phyloP scores from a whole-genome alignment of 2,888 invertebrate genomes.

The Sthenelais limicola region DNA sequence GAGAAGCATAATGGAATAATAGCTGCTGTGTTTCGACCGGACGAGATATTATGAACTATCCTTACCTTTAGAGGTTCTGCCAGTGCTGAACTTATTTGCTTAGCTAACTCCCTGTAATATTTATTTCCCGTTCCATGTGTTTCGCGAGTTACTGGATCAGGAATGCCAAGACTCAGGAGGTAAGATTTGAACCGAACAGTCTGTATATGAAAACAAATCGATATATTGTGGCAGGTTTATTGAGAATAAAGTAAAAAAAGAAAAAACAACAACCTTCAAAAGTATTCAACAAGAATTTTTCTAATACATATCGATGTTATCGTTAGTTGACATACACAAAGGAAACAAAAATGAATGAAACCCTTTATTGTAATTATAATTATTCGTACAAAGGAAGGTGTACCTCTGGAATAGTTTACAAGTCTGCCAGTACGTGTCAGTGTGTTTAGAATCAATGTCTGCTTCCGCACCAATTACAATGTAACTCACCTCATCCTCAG shows the following conservation, averaged over 20 bases:
- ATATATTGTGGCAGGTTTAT: not conserved
- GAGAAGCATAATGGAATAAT: not conserved
- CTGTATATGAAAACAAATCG: slow-evolving; percentile 73
- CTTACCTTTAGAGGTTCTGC: slow-evolving; percentile 84
- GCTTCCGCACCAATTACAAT: no score
- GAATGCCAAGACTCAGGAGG: slow-evolving; percentile 95
- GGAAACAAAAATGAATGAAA: no score
- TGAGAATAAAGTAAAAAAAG: no score
- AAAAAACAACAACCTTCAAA: not conserved
- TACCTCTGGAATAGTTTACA: no score
- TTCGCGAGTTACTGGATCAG: slow-evolving; percentile 96
- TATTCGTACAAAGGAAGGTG: no score
- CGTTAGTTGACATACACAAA: not conserved
- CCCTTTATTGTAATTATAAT: no score
- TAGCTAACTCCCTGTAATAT: slow-evolving; percentile 88
- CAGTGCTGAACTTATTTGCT: slow-evolving; percentile 87
- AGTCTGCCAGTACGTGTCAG: no score
- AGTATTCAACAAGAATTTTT: not conserved
- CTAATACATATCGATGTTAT: not conserved
- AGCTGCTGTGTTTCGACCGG: not conserved
- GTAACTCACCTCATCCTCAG: slow-evolving; percentile 85
- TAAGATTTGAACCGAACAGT: slow-evolving; percentile 96
- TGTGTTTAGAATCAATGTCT: no score
- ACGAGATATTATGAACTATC: not conserved
- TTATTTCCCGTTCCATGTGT: slow-evolving; percentile 85